Conservation (phyloP, 2,888 invertebrate genomes). For the Ischnus inquisitorius region DNA sequence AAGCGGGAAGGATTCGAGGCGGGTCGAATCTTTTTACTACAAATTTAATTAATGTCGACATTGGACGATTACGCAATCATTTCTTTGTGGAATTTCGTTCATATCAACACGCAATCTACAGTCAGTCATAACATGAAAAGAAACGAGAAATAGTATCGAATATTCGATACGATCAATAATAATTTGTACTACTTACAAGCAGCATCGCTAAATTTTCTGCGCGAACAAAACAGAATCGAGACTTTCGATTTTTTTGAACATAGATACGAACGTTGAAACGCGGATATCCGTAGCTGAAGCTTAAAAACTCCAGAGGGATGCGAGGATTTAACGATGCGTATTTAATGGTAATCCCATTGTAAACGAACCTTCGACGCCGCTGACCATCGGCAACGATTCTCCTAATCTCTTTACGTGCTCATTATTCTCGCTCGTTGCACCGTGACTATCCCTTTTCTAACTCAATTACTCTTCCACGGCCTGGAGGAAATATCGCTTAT, state of each 20-base stretch:
- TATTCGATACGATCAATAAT: no score
- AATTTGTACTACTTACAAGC: not conserved
- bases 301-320: constrained; percentile 25
- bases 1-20: not conserved
- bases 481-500: not conserved
- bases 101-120: no score
- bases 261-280: not conserved
- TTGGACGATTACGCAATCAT: no score
- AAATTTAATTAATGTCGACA: constrained; percentile 1
- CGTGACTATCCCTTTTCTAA: constrained; percentile 37
- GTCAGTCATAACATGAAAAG: no score
- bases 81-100: no score
- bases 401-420: constrained; percentile 44
- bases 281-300: not conserved
- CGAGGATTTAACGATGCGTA: constrained; percentile 79
- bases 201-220: not conserved
- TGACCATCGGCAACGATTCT: constrained; percentile 59
- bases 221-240: no score
- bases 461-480: constrained; percentile 36
- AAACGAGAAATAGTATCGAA: no score
- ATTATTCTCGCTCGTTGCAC: constrained; percentile 43
- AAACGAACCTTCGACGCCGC: constrained; percentile 34
- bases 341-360: constrained; percentile 79
- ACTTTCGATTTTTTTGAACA: no score
- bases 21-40: not conserved